Conservation (phyloP, 2,113 vertebrate species). For the Acanthisitta chloris region DNA sequence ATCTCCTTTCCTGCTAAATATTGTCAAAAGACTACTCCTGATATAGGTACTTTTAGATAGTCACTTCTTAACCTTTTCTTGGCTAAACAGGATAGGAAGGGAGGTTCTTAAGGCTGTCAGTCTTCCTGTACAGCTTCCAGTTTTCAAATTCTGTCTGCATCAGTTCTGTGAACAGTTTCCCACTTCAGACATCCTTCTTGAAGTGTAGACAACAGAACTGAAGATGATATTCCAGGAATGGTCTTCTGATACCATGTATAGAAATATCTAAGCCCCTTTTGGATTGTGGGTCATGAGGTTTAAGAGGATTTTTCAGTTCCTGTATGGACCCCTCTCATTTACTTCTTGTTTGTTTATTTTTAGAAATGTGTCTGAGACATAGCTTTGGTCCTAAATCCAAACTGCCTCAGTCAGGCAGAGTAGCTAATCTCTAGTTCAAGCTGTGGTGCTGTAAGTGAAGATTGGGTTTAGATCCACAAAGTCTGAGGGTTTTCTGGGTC, state of each 20-base stretch:
- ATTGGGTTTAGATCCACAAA: background rate
- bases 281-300: background rate
- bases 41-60: conserved; percentile 45
- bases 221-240: background rate
- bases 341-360: background rate
- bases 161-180: background rate
- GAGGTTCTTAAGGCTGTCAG: background rate
- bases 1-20: conserved; percentile 62
- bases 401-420: background rate
- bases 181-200: background rate
- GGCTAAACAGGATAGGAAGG: background rate
- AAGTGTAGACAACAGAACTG: background rate
- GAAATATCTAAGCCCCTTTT: background rate
- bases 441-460: background rate
- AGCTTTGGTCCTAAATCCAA: background rate
- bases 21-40: conserved; percentile 44
- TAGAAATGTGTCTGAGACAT: background rate
- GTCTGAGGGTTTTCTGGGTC: background rate
- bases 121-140: background rate
- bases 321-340: background rate
- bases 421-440: background rate
- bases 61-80: conserved; percentile 50
- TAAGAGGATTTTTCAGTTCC: background rate
- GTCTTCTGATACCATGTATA: background rate
- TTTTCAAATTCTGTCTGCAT: background rate